Base-by-base conservation (phyloP, 2,888 invertebrate genomes). In the Tipula confusa region DNA sequence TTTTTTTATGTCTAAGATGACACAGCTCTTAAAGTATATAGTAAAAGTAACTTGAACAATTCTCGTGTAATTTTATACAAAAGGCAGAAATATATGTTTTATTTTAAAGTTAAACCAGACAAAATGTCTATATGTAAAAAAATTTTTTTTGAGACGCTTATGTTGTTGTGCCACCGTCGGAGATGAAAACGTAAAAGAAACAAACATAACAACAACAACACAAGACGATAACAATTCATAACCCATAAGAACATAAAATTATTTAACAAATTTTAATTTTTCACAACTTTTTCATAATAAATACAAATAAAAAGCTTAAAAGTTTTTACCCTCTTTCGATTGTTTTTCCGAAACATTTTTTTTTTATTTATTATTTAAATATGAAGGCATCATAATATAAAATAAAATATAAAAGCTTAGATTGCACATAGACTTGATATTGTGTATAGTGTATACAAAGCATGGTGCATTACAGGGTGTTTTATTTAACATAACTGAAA, bases 261-360 rank as follows among this genome's bases (percentile, higher is more conserved):
- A 64, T 64, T 64, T 64, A 24, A 64, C 64, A 64, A 64, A 64
- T 64, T 64, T 64, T 64, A 64, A 64, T 64, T 64, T 64, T 64
- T 64, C 64, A 64, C 64, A 64, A 64, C 64, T 64, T 64, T 43
- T 64, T 64, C 24, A 64, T 64, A 64, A 64, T 24, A 64, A 64
- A 64, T 64, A 24, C 64, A 64, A 64, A 64, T 64, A 64, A 64
- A 64, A 64, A 64, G 64, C 64, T 64, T 64, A 64, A 64, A 64
- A 64, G 64, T 64, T 64, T 64, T 64, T n/a, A n/a, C n/a, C 18
- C 64, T 64, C 64, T 64, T 64, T 64, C 64, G 64, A 64, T 64
- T 64, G 64, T 64, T 64, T 64, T 64, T 24, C 24, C 64, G 24
- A 64, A 64, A 64, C 64, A 64, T 64, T 64, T 64, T 64, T 24